phyloP scores from a whole-genome alignment of 2,888 invertebrate genomes.

The Sepiola atlantica region DNA sequence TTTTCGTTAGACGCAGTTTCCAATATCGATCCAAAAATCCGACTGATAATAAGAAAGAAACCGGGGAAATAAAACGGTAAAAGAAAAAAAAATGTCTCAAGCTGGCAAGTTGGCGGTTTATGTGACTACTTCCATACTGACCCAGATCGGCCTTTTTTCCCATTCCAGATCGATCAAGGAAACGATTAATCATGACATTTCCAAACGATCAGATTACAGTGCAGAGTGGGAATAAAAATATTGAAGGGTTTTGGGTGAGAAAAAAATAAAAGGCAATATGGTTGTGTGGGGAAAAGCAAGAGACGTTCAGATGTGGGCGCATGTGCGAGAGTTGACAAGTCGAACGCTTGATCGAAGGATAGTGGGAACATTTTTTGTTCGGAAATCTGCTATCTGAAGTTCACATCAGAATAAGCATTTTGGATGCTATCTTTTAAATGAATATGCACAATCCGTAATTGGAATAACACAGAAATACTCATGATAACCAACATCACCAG shows the following conservation, averaged over 20 bases:
- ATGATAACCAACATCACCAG: not conserved
- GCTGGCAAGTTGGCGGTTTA: not conserved
- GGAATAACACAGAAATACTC: not conserved
- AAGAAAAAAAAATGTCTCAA: not conserved
- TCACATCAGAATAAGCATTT: not conserved
- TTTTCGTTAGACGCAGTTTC: not conserved
- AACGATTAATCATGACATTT: not conserved
- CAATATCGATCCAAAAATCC: not conserved
- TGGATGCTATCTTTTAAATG: not conserved
- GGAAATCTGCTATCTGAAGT: not conserved
- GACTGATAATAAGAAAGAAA: not conserved
- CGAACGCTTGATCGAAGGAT: not conserved
- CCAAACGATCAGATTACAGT: conserved; percentile 24
- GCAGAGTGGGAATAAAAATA: not conserved
- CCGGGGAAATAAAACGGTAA: too few relatives aligned
- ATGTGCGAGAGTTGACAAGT: not conserved
- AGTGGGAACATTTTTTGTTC: not conserved
- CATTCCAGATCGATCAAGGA: conserved; percentile 4
- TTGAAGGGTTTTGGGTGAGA: not conserved
- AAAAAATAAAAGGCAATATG: not conserved
- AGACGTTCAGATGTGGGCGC: not conserved
- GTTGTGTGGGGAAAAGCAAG: not conserved
- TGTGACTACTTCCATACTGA: not conserved
- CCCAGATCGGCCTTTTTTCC: conserved; percentile 34
- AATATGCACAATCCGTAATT: not conserved